Evolutionary conservation across 2,113 vertebrate species (phyloP), one percentile per base, ranked within the genome.

Genomic region (Smithornis capensis): DNA sequence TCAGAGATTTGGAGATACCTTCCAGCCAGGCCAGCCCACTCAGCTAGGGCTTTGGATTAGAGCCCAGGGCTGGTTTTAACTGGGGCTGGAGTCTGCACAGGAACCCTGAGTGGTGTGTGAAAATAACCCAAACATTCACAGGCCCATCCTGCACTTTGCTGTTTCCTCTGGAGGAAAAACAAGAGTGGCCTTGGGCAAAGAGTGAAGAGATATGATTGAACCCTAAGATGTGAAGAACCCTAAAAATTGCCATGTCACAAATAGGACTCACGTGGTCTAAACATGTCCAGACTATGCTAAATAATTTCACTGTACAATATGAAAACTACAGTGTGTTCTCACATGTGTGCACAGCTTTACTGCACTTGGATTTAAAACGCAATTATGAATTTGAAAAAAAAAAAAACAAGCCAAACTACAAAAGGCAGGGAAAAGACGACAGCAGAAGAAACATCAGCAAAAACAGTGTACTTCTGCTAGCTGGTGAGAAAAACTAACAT

Each of bases 261-360:
- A 21, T 0, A 55, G n/a, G 44, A 56, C 24, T 68, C n/a, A 33
- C 0, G 0, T 37, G 42, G 42, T 64, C 69, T 47, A 24, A 59
- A 14, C 31, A 19, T 0, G 2, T 23, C 55, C 28, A 47, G 57
- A 45, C 18, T 38, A 40, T 9, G 55, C 25, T 59, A 7, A 57
- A 7, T 55, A 50, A 50, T 24, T 82, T n/a, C 68, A 37, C 40
- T 40, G n/a, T 3, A 65, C 22, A n/a, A 14, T 8, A 13, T 14
- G 42, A 49, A 59, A 19, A 2, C 4, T 5, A 3, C 0, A 73
- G 22, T 5, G 16, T 28, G 0, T n/a, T 59, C 38, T 68, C n/a
- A 75, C 37, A 62, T 25, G 28, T 47, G n/a, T 37, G 65, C 31
- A 56, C 6, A 38, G 52, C 25, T 75, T 40, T n/a, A 11, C 4